Evolutionary conservation across 2,888 invertebrate species (phyloP), one percentile per base, ranked within the genome.

Genomic region (Drosophila merina): DNA sequence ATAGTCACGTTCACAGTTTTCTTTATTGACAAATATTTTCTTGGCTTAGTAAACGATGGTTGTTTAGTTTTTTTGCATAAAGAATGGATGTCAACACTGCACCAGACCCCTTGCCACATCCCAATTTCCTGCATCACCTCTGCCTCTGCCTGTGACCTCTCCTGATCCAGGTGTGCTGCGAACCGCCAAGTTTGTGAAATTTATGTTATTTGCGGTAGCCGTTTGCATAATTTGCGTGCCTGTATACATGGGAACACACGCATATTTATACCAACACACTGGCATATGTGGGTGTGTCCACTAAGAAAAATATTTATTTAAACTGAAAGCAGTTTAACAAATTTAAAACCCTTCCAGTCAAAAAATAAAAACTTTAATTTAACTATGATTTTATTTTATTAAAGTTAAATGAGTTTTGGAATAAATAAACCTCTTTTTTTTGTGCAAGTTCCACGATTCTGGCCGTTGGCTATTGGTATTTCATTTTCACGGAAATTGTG

Each of bases 141-240:
- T 20, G 3, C 5, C 6, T 20, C 20, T 20, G 20, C 20, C 20
- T 20, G 20, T 20, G 20, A 14, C 33, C 48, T 7, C 20, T 9
- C 59, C 36, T 38, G 47, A 25, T 72, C 76, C 81, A 84, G 85
- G 78, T 82, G 87, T 74, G 87, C 84, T 82, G 84, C 68, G 69
- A 79, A 74, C 81, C 85, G 87, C 72, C 81, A 76, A 78, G 82
- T 63, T 78, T 87, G 82, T 72, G 85, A 83, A 83, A 83, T 83
- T 83, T 83, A 83, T 83, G 82, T 87, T 83, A 83, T 83, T 83
- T 83, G 82, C 82, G 82, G 82, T 85, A 66, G 87, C 79, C 82
- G 82, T 87, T 83, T 83, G 82, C 82, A 83, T 83, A 83, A 87
- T 83, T 83, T 83, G 82, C 87, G 87, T 87, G 82, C 85, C 81